Base-by-base conservation (phyloP, 2,888 invertebrate genomes). In the Xylocampa areola region DNA sequence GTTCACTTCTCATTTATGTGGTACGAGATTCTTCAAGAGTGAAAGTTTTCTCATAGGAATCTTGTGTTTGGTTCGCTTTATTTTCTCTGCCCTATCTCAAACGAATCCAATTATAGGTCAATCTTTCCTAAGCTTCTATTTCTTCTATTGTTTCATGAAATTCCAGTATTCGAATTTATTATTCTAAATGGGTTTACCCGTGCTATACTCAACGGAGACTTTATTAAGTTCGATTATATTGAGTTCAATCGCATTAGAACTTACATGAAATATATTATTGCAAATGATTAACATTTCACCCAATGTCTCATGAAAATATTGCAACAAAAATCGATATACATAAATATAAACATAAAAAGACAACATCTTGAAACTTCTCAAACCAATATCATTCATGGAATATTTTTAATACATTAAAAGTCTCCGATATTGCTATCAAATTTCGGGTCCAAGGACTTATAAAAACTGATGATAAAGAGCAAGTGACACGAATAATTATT, bases 401-500 rank as follows among this genome's bases (percentile, higher is more conserved):
- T 43, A 62, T 62, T 66, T 50, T 23, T 30, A 14, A 29, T 17
- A 23, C 14, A 37, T 32, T 14, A 14, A 14, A 30, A 1, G 4
- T 14, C 4, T 16, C 14, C 8, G 23, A 41, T 40, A 58, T 39
- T 13, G 35, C 44, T 67, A 63, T 66, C 67, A 40, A 6, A 44
- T 39, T 61, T 39, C 35, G 33, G 47, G 50, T 30, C 47, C 62
- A 68, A 61, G 68, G 68, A 63, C 36, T 43, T 44, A 27, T 48
- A 35, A 68, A 40, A 65, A 60, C 27, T n/a, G n/a, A 30, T 13
- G 68, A 61, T 65, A 65, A 67, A 54, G 25, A 27, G 8, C 45
- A 32, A 16, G 21, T 44, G 25, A 58, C 25, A 30, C 14, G 5
- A 30, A 58, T 41, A 35, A 36, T 27, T 50, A 41, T 36, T n/a